phyloP scores from a whole-genome alignment of 2,113 vertebrate genomes.

The Herpetotheres cachinnans region DNA sequence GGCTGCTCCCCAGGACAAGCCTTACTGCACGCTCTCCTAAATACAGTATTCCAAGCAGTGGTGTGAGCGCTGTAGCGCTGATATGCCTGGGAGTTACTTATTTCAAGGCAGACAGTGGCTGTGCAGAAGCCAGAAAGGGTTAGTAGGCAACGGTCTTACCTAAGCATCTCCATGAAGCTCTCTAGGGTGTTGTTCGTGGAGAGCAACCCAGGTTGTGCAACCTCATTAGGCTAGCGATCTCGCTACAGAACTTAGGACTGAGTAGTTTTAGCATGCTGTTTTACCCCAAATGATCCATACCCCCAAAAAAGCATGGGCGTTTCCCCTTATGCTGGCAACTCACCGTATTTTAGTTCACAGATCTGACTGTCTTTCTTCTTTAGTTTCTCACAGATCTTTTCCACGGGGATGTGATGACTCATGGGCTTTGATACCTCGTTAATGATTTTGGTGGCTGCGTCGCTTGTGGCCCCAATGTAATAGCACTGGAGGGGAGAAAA shows the following conservation, averaged over 20 bases:
- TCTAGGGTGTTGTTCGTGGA: neutral
- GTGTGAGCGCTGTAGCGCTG: rapidly evolving
- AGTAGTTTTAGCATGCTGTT: neutral
- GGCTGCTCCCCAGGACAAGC: neutral
- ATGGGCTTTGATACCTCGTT: conserved; percentile 95
- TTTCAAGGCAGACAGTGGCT: neutral
- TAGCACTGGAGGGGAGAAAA: conserved; percentile 84
- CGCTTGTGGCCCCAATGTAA: conserved; percentile 92
- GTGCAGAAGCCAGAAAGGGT: neutral
- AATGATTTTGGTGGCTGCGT: conserved; percentile 96
- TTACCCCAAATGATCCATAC: neutral
- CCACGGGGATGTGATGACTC: conserved; percentile 90
- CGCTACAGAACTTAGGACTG: neutral
- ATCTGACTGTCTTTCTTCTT: conserved; percentile 98
- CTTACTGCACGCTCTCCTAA: neutral
- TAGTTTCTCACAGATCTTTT: conserved; percentile 96
- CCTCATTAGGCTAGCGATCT: neutral
- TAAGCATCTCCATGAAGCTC: neutral
- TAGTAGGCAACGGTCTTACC: neutral
- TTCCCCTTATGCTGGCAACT: conserved; percentile 17
- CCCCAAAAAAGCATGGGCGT: neutral
- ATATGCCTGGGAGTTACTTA: neutral
- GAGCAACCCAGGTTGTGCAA: neutral
- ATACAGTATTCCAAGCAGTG: rapidly evolving
- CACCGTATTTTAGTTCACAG: conserved; percentile 96